A percentile compares a stretch with the other conserved stretches of the same genome.
Conservation (phyloP, 2,888 invertebrate genomes). For the Aplocera efformata region DNA sequence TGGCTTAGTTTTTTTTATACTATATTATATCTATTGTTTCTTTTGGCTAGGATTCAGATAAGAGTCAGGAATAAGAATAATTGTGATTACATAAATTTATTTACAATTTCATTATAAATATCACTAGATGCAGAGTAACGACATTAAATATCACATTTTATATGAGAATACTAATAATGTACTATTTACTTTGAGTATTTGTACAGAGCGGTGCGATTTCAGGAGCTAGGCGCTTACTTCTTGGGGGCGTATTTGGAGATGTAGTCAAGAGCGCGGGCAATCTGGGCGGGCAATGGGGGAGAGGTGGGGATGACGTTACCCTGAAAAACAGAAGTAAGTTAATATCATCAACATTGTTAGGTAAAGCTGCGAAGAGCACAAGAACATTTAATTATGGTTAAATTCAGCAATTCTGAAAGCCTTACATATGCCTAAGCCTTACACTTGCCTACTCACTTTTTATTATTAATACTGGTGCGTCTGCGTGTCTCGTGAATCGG, state of each 20-base stretch:
- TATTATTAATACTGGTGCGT: too few species aligned
- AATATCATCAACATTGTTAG: background rate
- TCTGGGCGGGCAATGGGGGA: constrained; percentile 71
- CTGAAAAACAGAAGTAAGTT: constrained; percentile 38
- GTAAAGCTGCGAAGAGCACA: too few species aligned
- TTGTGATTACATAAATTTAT: constrained; percentile 31
- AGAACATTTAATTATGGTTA: too few species aligned
- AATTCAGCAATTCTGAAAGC: too few species aligned
- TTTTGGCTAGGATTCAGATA: too few species aligned
- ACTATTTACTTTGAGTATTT: constrained; percentile 22
- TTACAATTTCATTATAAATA: constrained; percentile 33
- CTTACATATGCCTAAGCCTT: too few species aligned
- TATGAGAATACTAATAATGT: constrained; percentile 27
- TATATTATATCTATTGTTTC: too few species aligned
- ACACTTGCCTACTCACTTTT: too few species aligned
- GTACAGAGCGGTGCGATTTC: constrained; percentile 22
- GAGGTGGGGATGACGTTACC: constrained; percentile 66
- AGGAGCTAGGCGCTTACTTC: constrained; percentile 32
- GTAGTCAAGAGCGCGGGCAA: constrained; percentile 64
- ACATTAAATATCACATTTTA: constrained; percentile 39
- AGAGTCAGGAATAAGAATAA: too few species aligned
- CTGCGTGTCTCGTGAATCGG: too few species aligned
- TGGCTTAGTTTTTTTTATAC: too few species aligned
- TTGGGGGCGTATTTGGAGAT: constrained; percentile 31
- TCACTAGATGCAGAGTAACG: constrained; percentile 26